Conservation (phyloP, 1,140 invertebrate species). For the Drosophila kohkoa region DNA sequence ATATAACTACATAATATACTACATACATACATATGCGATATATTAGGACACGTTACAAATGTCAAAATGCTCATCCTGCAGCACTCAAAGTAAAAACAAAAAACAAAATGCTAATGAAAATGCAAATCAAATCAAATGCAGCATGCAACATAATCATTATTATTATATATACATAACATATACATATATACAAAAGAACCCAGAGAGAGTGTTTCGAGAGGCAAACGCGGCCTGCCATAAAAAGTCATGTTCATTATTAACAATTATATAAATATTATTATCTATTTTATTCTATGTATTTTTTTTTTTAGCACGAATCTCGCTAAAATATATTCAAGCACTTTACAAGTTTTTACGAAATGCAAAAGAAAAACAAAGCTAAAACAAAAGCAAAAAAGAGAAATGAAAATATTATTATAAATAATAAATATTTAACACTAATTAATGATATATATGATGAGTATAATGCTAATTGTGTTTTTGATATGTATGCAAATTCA, state of each 20-base stretch:
- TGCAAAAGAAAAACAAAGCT: conserved; percentile 25
- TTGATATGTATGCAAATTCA: conserved; percentile 18
- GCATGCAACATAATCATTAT: conserved; percentile 24
- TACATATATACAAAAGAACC: conserved; percentile 11
- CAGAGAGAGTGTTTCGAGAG: conserved; percentile 32
- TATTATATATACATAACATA: conserved; percentile 9
- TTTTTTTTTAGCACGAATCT: conserved; percentile 72
- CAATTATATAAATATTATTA: conserved; percentile 42
- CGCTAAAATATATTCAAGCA: conserved; percentile 54
- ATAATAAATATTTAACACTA: conserved; percentile 35
- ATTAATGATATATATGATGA: conserved; percentile 18
- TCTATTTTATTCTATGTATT: conserved; percentile 26
- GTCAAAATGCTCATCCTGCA: conserved; percentile 34
- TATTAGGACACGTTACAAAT: conserved; percentile 34
- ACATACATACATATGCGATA: background rate
- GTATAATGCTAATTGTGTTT: conserved; percentile 20
- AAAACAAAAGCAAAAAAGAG: conserved; percentile 14
- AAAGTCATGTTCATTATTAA: conserved; percentile 79
- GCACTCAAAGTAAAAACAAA: conserved; percentile 18
- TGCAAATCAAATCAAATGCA: conserved; percentile 7
- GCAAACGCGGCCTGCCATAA: conserved; percentile 63
- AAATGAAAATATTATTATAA: conserved; percentile 25
- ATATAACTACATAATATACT: conserved; percentile 4
- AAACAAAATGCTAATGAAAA: background rate
- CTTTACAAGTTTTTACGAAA: conserved; percentile 48